Evolutionary conservation across 2,888 invertebrate genomes (phyloP), one percentile per base, ranked within the genome.

Genomic region (Nomada fabriciana): DNA sequence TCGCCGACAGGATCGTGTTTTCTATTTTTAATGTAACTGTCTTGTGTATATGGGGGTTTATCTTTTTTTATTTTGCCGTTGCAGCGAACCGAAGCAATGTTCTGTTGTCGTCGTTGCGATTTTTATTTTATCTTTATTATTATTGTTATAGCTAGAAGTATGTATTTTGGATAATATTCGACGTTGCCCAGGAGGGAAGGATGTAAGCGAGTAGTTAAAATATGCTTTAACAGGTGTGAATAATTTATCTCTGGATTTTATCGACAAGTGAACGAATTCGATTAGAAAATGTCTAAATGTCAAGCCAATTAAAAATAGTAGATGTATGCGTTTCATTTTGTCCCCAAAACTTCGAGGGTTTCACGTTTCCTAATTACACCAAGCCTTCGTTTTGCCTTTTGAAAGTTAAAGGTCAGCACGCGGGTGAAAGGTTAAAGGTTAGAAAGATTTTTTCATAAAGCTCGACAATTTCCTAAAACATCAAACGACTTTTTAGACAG

Each of bases 391-490:
- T 43, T 5, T 11, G 0, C 43, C 55, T 18, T 59, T 47, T 15
- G n/a, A 69, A 59, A 70, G n/a, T 47, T 23, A 70, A 70, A 47
- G 20, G 25, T 47, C n/a, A 53, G 18, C 29, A 2, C 43, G 29
- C 57, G 20, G 47, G 20, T n/a, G 47, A 47, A 70, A 70, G 43
- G 59, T 70, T 25, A 50, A 47, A 70, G 69, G 69, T 59, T 13
- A 47, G 29, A 29, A n/a, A 47, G 47, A 2, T 47, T 47, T 70
- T 55, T 57, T 5, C 23, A 20, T 3, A 13, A 43, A 7, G 13
- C 42, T 25, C 67, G 20, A 36, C 36, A 20, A 15, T 53, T 10
- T 36, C 23, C 68, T 68, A 15, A 23, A 68, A n/a, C 68, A 43
- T 23, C 18, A 43, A 70, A 15, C 42, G 43, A 42, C 43, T 25